These are phyloP conservation scores for Drosophila asahinai DNA, from an alignment of 1,140 invertebrate genomes.

Conservation along the genomic window DNA sequence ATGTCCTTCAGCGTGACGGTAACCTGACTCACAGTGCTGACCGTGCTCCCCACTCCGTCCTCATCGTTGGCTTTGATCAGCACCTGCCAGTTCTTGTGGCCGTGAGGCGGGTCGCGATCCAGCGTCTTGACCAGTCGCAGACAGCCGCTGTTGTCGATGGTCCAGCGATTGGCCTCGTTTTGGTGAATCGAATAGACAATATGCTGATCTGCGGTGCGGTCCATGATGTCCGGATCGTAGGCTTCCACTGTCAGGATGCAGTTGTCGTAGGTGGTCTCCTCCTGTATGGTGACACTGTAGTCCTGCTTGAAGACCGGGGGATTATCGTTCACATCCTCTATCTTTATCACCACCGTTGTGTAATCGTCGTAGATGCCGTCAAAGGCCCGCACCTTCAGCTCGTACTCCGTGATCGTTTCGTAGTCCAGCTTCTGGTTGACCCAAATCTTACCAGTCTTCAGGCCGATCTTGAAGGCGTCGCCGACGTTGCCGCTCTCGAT, in stretches of 20 bases:
- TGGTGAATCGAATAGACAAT: conserved; percentile 92
- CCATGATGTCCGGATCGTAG: conserved; percentile 93
- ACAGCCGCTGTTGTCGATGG: conserved; percentile 91
- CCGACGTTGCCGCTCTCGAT: conserved; percentile 92
- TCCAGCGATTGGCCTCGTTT: conserved; percentile 89
- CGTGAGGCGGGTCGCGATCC: conserved; percentile 94
- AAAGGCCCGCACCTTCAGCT: conserved; percentile 90
- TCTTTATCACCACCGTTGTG: conserved; percentile 91
- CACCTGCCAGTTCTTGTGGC: conserved; percentile 93
- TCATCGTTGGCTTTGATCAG: conserved; percentile 94
- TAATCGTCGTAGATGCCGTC: conserved; percentile 92
- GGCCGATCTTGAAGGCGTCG: conserved; percentile 92
- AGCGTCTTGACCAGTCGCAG: conserved; percentile 91
- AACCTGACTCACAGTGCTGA: conserved; percentile 89
- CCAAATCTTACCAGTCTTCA: conserved; percentile 92
- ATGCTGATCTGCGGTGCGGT: conserved; percentile 90
- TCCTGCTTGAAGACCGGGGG: conserved; percentile 90
- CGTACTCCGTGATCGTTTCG: conserved; percentile 92
- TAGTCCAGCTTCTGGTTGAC: conserved; percentile 93
- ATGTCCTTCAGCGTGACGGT: conserved; percentile 92
- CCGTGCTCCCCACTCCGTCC: conserved; percentile 88
- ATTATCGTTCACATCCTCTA: conserved; percentile 94
- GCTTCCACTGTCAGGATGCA: conserved; percentile 90
- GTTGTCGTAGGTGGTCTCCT: conserved; percentile 88
- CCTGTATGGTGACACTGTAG: conserved; percentile 89